A percentile compares a stretch with the other conserved stretches of the same genome.
phyloP scores from a whole-genome alignment of 2,888 invertebrate species.

The Diadegma fenestrale region DNA sequence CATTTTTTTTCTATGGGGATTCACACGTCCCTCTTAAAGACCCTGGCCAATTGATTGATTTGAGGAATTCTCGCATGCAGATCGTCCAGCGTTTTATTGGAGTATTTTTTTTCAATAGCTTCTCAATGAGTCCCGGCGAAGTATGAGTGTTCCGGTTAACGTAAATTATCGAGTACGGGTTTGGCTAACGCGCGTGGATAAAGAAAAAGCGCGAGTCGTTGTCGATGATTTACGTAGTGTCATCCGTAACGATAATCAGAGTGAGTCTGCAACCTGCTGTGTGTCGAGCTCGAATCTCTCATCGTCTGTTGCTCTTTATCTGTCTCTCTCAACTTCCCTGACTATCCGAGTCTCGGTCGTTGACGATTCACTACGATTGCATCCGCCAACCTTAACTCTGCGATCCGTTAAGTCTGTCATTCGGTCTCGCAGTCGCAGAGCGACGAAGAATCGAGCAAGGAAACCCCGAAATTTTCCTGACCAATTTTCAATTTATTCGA shows the following conservation, averaged over 20 bases:
- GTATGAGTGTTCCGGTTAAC: constrained; percentile 21
- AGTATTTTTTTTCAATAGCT: background rate
- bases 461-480: constrained; percentile 28
- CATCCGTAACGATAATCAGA: constrained; percentile 21
- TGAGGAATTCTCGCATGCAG: background rate
- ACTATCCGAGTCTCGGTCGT: constrained; percentile 50
- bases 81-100: background rate
- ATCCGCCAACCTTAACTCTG: constrained; percentile 63
- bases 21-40: background rate
- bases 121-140: constrained; percentile 20
- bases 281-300: constrained; percentile 29
- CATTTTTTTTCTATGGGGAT: background rate
- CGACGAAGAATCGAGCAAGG: constrained; percentile 54
- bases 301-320: constrained; percentile 19
- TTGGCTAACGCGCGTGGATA: background rate
- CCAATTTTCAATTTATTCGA: constrained; percentile 1
- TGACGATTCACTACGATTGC: constrained; percentile 52
- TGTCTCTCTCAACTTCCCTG: constrained; percentile 38
- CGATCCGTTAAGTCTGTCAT: constrained; percentile 72
- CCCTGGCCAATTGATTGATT: background rate
- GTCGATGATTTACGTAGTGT: constrained; percentile 24
- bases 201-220: constrained; percentile 7
- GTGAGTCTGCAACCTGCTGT: constrained; percentile 64
- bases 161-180: constrained; percentile 15
- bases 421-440: constrained; percentile 72